These are phyloP conservation scores for Streblospio benedicti DNA, from an alignment of 1,140 invertebrate species.

Conservation along the genomic window DNA sequence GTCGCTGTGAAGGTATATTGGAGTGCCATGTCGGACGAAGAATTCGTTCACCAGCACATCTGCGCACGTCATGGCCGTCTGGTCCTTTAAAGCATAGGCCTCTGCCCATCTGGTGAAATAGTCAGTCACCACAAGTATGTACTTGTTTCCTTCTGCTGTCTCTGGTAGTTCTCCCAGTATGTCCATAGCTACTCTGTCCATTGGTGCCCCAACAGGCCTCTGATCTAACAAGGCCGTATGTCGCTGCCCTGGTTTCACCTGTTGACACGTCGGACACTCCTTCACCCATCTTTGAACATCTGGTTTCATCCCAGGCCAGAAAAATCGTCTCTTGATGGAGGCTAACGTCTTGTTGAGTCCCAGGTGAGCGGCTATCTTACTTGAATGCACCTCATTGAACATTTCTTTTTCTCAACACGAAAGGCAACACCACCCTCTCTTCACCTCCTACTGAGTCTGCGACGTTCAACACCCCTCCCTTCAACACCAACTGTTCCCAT, in stretches of 20 bases:
- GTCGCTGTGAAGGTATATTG: slow-evolving; percentile 35
- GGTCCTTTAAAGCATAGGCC: slow-evolving; percentile 36
- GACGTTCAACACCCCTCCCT: too few species aligned
- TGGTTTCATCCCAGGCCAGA: neutral
- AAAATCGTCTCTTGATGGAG: neutral
- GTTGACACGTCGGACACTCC: neutral
- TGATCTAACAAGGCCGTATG: neutral
- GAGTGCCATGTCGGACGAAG: slow-evolving; percentile 37
- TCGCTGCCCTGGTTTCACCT: neutral
- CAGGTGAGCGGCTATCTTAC: neutral
- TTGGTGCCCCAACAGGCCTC: slow-evolving; percentile 6
- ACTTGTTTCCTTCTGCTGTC: slow-evolving; percentile 27
- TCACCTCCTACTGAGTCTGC: too few species aligned
- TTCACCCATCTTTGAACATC: neutral
- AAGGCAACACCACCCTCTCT: too few species aligned
- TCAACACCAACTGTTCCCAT: too few species aligned
- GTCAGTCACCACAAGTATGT: slow-evolving; percentile 39
- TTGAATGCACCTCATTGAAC: neutral
- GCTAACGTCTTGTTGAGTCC: neutral
- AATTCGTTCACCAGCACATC: slow-evolving; percentile 34
- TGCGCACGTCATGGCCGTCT: slow-evolving; percentile 38
- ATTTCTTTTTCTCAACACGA: too few species aligned
- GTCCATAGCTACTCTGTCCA: slow-evolving; percentile 13
- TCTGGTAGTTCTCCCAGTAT: slow-evolving; percentile 5
- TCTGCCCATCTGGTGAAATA: slow-evolving; percentile 45